phyloP scores from a whole-genome alignment of 2,797 vertebrate genomes.

The Labeo calbasu region DNA sequence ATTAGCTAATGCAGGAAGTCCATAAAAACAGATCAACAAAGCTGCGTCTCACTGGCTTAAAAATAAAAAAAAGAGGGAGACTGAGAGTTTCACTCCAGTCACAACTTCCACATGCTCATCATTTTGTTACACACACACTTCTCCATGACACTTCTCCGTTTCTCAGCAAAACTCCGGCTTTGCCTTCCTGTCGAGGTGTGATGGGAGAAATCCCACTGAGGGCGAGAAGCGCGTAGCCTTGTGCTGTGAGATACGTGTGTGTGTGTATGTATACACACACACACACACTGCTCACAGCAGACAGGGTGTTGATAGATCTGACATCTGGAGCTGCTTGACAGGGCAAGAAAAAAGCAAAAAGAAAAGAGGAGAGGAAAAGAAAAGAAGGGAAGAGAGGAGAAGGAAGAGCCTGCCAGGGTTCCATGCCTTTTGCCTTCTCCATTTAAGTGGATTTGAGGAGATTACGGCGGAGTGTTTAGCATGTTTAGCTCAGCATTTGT shows the following conservation, averaged over 20 bases:
- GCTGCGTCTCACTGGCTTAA: constrained; percentile 10
- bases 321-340: constrained; percentile 82
- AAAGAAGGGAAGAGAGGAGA: constrained; percentile 54
- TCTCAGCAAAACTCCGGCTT: constrained; percentile 70
- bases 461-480: constrained; percentile 69
- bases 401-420: constrained; percentile 64
- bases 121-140: constrained; percentile 51
- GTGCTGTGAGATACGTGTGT: constrained; percentile 51
- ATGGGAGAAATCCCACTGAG: constrained; percentile 73
- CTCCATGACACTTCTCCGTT: constrained; percentile 75
- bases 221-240: constrained; percentile 66
- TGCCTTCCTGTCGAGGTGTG: constrained; percentile 72
- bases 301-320: constrained; percentile 84
- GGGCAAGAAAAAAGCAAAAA: constrained; percentile 63
- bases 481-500: constrained; percentile 70
- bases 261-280: constrained; percentile 41
- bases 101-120: constrained; percentile 34
- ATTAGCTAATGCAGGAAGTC: constrained; percentile 10
- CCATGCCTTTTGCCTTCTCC: constrained; percentile 64
- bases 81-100: constrained; percentile 49
- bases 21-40: constrained; percentile 29
- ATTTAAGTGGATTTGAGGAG: constrained; percentile 73
- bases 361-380: constrained; percentile 47
- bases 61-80: constrained; percentile 26
- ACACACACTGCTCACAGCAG: constrained; percentile 70